Evolutionary conservation across 2,888 invertebrate genomes (phyloP).

Genomic region (Petrophora chlorosata): DNA sequence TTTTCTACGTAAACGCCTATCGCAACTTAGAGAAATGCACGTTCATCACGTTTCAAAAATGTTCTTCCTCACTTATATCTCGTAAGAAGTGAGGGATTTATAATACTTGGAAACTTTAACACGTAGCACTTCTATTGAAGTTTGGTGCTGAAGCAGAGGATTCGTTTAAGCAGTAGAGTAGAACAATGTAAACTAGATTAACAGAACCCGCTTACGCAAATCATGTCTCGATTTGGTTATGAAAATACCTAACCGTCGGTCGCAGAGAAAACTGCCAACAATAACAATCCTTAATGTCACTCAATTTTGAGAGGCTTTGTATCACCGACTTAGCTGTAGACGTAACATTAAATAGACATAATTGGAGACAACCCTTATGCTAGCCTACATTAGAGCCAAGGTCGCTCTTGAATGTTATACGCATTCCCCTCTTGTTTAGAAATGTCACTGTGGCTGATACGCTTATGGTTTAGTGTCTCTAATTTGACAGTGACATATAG

Average conservation of each 20-base stretch:
- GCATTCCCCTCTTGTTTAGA: slow-evolving; percentile 78
- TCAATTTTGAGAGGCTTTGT: slow-evolving; percentile 51
- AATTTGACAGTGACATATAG: slow-evolving; percentile 79
- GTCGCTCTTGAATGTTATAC: slow-evolving; percentile 79
- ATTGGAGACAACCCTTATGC: slow-evolving; percentile 66
- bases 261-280: slow-evolving; percentile 35
- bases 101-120: slow-evolving; percentile 14
- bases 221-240: slow-evolving; percentile 20
- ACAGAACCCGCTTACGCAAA: slow-evolving; percentile 11
- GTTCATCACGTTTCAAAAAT: slow-evolving; percentile 37
- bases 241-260: slow-evolving; percentile 30
- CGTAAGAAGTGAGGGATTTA: slow-evolving; percentile 21
- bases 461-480: slow-evolving; percentile 78
- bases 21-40: slow-evolving; percentile 44
- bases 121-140: slow-evolving; percentile 12
- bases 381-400: slow-evolving; percentile 67
- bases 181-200: slow-evolving; percentile 20
- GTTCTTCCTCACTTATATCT: slow-evolving; percentile 14
- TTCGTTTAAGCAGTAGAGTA: slow-evolving; percentile 10
- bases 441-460: slow-evolving; percentile 78
- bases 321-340: slow-evolving; percentile 46
- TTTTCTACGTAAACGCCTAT: slow-evolving; percentile 50
- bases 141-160: slow-evolving; percentile 11
- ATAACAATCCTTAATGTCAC: slow-evolving; percentile 54
- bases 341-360: slow-evolving; percentile 52